Base-by-base conservation (phyloP, 2,888 invertebrate species). In the Prenolepis imparis region DNA sequence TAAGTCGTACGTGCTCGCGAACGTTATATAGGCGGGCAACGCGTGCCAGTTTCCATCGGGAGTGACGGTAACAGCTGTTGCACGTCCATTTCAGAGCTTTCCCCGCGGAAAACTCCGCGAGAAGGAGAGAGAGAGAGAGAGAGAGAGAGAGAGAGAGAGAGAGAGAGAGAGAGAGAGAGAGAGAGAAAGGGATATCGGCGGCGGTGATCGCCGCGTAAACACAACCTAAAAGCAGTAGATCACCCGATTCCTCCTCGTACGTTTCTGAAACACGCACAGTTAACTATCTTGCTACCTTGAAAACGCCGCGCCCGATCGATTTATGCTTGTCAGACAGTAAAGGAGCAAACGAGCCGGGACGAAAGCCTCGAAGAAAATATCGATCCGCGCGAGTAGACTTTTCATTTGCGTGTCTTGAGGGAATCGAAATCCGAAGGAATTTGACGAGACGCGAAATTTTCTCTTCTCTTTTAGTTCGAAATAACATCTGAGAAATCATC, bases 41-140 rank as follows among this genome's bases (percentile, higher is more conserved):
- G 91, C 91, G 90, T 90, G 90, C 90, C 90, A 90, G 90, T 87
- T 91, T 91, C 91, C 87, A 91, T 87, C 90, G 87, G 85, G 93
- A 93, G 91, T 91, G 90, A 90, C 89, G 87, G 88, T 88, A 93
- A 91, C 93, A 93, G 93, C 93, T 93, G 93, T 91, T 91, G 91
- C 93, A 90, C 91, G 92, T 89, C 89, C 90, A 89, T 90, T 90
- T 88, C 87, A 70, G 73, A 88, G 89, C 89, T 88, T 89, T 90
- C 90, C 85, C 88, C 86, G 87, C 84, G 85, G 80, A 88, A 52
- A 84, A 82, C 85, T 87, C 81, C 66, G 64, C 66, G 75, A 64
- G 44, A 39, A 44, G 24, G 32, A 36, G 24, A 64, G 52, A 73
- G 44, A 74, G 44, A 36, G 32, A 57, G 18, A 44, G 44, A 64